Base-by-base conservation (phyloP, 2,797 vertebrate genomes). In the Sebastes itinus region DNA sequence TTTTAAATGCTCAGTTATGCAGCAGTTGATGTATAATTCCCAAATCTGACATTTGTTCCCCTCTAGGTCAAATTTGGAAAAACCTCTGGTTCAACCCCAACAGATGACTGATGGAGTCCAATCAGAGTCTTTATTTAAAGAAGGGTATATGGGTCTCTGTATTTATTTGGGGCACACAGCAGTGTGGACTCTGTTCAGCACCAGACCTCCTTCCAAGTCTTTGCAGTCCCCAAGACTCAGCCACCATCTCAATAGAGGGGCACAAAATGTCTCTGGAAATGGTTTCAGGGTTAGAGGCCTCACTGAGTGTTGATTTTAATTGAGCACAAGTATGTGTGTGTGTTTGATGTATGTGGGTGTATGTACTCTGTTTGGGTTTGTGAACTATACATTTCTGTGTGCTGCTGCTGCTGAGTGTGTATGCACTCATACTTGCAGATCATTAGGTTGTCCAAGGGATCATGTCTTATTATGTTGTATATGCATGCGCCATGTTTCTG, bases 111-210 rank as follows among this genome's bases (percentile, higher is more conserved):
- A 92, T 90, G 87, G 72, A 68, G 67, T 84, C 87, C 86, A 92
- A 92, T 92, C 90, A 87, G 63, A 65, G 63, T 89, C 86, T 90
- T 86, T 89, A 84, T 90, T 92, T 89, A 16, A 86, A 79, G 67
- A 80, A 77, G 14, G 65, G 68, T 76, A 60, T 64, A 60, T 69
- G 62, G 72, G 33, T 80, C 74, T 70, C 58, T 81, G 61, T 65
- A 55, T 79, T 71, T 81, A 46, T 46, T 46, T 46, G 64, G 83
- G 85, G 74, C 74, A 85, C 69, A 75, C 72, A 78, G 46, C 78
- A 64, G 60, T 60, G 55, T 20, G 42, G 58, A 76, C 70, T 86
- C 72, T 79, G 68, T 63, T 78, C 65, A 73, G 80, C 64, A 71
- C 78, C 75, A 88, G 78, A 77, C 76, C 52, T 81, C 54, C 42